phyloP scores from a whole-genome alignment of 1,140 invertebrate genomes.

The Hypsibius dujardini region DNA sequence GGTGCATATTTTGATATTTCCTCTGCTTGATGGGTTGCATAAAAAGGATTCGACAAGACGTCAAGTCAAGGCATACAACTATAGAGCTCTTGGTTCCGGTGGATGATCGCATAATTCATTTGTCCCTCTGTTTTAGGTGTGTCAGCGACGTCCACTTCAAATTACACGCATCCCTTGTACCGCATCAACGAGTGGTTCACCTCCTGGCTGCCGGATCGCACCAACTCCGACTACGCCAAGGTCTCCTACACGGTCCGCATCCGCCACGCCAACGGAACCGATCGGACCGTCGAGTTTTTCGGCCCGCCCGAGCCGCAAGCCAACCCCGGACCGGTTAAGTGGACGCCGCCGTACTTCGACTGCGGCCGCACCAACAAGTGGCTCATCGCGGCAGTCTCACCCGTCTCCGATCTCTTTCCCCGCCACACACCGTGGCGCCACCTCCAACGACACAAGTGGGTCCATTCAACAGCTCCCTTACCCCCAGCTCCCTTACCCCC shows the following conservation, averaged over 20 bases:
- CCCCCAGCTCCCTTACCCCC: too few relatives aligned
- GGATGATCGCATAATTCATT: too few relatives aligned
- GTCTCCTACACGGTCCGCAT: conserved; percentile 58
- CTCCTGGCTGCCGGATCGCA: conserved; percentile 67
- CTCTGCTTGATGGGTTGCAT: too few relatives aligned
- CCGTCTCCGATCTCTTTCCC: conserved; percentile 84
- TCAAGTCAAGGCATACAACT: too few relatives aligned
- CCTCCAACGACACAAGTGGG: conserved; percentile 56
- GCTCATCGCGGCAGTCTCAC: conserved; percentile 76
- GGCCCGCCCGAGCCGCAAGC: conserved; percentile 51
- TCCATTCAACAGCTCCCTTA: too few relatives aligned
- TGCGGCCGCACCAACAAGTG: conserved; percentile 86
- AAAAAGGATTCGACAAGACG: too few relatives aligned
- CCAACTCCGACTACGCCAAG: conserved; percentile 66
- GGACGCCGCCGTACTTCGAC: conserved; percentile 86
- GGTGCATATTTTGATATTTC: too few relatives aligned
- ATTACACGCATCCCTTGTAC: conserved; percentile 78
- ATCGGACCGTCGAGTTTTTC: conserved; percentile 82
- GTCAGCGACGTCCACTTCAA: conserved; percentile 32
- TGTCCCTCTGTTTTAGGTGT: too few relatives aligned
- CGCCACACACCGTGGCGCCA: conserved; percentile 81
- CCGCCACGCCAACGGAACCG: conserved; percentile 81
- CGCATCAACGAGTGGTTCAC: conserved; percentile 74
- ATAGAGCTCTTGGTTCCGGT: too few relatives aligned
- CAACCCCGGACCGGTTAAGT: conserved; percentile 70